Evolutionary conservation across 92 coral and sea anemone genomes (phyloP).

Genomic region (Actinernus sp.): DNA sequence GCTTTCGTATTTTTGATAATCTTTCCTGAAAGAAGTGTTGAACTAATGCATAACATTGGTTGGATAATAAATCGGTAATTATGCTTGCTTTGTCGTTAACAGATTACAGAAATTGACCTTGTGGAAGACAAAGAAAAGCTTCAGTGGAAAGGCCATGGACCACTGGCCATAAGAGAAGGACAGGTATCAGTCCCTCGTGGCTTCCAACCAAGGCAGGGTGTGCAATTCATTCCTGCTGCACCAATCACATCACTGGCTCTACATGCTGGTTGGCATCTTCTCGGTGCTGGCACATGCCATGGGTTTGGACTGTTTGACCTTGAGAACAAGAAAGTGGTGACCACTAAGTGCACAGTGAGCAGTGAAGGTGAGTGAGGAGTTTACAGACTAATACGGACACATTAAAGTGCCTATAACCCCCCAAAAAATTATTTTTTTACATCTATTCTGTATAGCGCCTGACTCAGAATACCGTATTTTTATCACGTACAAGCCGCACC

Average conservation of each 20-base stretch:
- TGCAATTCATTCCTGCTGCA: constrained; percentile 95
- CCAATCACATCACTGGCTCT: constrained; percentile 90
- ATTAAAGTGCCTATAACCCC: no score
- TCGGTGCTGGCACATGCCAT: constrained; percentile 97
- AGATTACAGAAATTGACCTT: constrained; percentile 84
- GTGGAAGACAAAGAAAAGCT: constrained; percentile 92
- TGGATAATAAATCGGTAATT: no score
- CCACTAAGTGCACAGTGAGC: constrained; percentile 87
- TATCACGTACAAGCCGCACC: no score
- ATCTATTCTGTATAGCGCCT: no score
- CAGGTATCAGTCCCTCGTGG: constrained; percentile 74
- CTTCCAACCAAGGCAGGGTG: constrained; percentile 74
- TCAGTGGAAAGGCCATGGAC: constrained; percentile 97
- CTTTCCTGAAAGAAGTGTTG: no score
- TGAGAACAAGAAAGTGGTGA: constrained; percentile 67
- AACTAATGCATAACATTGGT: no score
- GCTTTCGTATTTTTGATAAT: no score
- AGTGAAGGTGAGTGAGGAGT: constrained; percentile 74
- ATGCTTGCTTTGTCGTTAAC: background rate
- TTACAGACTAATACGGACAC: background rate
- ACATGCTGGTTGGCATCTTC: constrained; percentile 77
- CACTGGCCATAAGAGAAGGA: constrained; percentile 79
- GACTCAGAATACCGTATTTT: no score
- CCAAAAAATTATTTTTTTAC: no score
- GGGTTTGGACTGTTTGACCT: constrained; percentile 88